phyloP scores from a whole-genome alignment of 2,113 vertebrate species.

The Elachura formosa region DNA sequence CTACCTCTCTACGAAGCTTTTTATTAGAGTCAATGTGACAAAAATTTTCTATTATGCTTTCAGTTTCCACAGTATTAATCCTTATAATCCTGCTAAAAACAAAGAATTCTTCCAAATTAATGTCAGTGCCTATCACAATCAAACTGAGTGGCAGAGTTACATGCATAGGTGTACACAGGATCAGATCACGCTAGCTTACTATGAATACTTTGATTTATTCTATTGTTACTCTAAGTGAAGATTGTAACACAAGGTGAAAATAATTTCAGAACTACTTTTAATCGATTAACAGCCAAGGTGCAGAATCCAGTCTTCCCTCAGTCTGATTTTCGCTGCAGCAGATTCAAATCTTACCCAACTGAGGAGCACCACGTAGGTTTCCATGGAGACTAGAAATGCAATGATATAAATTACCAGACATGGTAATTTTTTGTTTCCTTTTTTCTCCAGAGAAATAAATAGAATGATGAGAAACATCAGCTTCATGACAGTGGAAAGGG shows the following conservation, averaged over 20 bases:
- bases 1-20: neutral
- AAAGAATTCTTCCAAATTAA: neutral
- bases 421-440: neutral
- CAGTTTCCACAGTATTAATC: neutral
- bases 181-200: neutral
- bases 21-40: neutral
- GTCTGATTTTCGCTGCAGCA: neutral
- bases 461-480: neutral
- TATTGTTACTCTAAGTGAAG: neutral
- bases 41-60: neutral
- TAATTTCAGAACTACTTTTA: neutral
- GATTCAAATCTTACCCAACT: neutral
- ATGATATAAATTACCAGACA: constrained; percentile 12
- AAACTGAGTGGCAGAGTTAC: neutral
- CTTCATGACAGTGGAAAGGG: neutral
- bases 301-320: neutral
- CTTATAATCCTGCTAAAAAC: neutral
- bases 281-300: neutral
- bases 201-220: neutral
- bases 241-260: neutral
- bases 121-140: neutral
- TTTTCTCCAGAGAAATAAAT: neutral
- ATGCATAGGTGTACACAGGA: neutral
- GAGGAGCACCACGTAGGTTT: constrained; percentile 4
- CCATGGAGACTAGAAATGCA: constrained; percentile 45